Base-by-base conservation (phyloP, 1,140 invertebrate species). In the Anoplophora glabripennis region DNA sequence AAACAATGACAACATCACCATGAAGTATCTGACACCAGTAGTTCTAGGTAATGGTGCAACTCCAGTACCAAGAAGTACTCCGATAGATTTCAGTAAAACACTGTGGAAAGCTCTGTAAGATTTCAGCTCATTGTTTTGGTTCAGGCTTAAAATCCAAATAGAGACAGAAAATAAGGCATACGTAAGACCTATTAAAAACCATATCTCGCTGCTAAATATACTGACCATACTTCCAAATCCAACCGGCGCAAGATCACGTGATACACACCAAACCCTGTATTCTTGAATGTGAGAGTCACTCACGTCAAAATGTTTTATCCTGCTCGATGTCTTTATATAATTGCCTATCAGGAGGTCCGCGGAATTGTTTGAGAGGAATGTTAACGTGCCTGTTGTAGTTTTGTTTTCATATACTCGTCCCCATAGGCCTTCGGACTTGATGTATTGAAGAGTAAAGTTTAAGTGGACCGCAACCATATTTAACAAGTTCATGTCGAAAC, bases 271-370 rank as follows among this genome's bases (percentile, higher is more conserved):
- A 28, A 54, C 18, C 2, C 42, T 4, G 44, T 38, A 33, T 2
- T 54, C 38, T 44, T 54, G 52, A 18, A 54, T 54, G 44, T 44
- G 44, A 7, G 52, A 28, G 7, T 33, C 15, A 28, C 38, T 42
- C n/a, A 11, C 21, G 34, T 54, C 52, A 3, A 54, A 34, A 10
- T 44, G 44, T 9, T 44, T 8, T 4, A 28, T 11, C 34, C 37
- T 54, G 11, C 4, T n/a, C 18, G 18, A 42, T 8, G 38, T 37
- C 7, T 42, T 7, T 3, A 21, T 28, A 17, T 54, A 54, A 7
- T 41, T 41, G 7, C 52, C 52, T 12, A 49, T 14, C 7, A 49
- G n/a, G 11, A 53, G 17, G 3, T 36, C 15, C 5, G 44, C 21
- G 12, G 17, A 35, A 11, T 45, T 35, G 14, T 42, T 21, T 9